Percentiles rank a stretch among this genome's conserved stretches.
These are phyloP conservation scores for Scartelaos histophorus DNA, from an alignment of 2,113 vertebrate genomes.

Conservation along the genomic window DNA sequence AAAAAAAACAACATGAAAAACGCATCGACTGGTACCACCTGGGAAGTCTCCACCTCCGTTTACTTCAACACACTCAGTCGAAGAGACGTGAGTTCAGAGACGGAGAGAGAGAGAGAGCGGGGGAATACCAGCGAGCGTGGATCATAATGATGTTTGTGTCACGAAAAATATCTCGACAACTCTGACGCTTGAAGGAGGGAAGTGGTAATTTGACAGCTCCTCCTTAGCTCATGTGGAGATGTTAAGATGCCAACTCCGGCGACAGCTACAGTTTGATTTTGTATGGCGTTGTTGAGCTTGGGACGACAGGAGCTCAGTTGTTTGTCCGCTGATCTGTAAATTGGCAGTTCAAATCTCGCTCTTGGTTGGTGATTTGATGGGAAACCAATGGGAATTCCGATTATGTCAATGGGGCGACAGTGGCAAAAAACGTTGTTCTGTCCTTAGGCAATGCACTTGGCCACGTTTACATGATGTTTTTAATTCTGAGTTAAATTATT, in stretches of 20 bases:
- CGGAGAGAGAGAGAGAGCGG: background rate
- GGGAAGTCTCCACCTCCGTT: slow-evolving; percentile 36
- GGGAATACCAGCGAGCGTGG: background rate
- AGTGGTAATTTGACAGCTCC: background rate
- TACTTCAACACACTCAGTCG: slow-evolving; percentile 17
- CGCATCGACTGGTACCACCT: slow-evolving; percentile 25
- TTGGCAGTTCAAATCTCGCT: too few species aligned
- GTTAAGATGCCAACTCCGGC: background rate
- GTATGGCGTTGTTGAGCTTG: too few species aligned
- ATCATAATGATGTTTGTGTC: slow-evolving; percentile 4
- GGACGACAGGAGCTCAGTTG: too few species aligned
- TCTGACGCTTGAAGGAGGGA: background rate
- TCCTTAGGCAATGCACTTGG: too few species aligned
- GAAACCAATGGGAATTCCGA: too few species aligned
- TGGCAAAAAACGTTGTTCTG: too few species aligned
- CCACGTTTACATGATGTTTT: too few species aligned
- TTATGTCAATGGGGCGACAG: too few species aligned
- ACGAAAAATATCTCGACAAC: background rate
- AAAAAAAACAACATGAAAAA: slow-evolving; percentile 54
- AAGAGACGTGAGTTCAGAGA: background rate
- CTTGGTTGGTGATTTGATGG: too few species aligned
- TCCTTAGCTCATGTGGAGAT: background rate
- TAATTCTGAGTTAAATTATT: too few species aligned
- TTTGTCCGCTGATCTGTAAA: too few species aligned
- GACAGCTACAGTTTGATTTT: too few species aligned